These are phyloP conservation scores for Erebia ligea DNA, from an alignment of 2,888 invertebrate genomes.

Conservation along the genomic window DNA sequence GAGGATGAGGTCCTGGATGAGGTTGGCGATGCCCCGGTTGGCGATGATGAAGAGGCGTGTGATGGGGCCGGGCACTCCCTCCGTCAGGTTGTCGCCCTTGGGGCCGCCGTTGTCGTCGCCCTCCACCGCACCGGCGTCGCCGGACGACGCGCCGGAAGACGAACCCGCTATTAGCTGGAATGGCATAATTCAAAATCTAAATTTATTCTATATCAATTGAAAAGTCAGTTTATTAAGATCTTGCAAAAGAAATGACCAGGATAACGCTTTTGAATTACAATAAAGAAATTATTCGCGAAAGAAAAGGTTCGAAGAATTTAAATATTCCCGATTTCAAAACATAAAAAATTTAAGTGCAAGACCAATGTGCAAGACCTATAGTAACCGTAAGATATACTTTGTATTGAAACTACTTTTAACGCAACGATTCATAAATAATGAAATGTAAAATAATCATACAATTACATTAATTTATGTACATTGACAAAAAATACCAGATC, in stretches of 20 bases:
- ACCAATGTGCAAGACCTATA: no score
- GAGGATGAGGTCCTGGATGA: slow-evolving; percentile 93
- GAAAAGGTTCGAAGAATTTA: background rate
- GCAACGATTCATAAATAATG: background rate
- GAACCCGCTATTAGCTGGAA: slow-evolving; percentile 91
- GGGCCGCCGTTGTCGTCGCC: slow-evolving; percentile 82
- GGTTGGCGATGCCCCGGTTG: slow-evolving; percentile 93
- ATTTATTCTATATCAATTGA: background rate
- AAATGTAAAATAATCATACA: background rate
- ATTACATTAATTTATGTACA: background rate
- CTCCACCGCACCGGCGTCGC: slow-evolving; percentile 75
- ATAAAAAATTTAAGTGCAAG: no score
- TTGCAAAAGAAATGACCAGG: background rate
- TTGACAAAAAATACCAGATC: background rate
- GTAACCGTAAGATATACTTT: no score
- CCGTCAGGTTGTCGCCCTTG: slow-evolving; percentile 87
- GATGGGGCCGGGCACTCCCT: slow-evolving; percentile 94
- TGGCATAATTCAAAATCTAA: background rate
- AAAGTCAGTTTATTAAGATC: background rate
- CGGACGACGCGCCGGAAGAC: slow-evolving; percentile 82
- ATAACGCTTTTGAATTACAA: background rate
- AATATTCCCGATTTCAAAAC: background rate
- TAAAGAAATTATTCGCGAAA: no score
- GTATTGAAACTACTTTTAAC: no score
- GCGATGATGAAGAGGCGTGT: slow-evolving; percentile 94